These are phyloP conservation scores for Drosophila paramelanica DNA, from an alignment of 2,888 invertebrate species.

Conservation along the genomic window DNA sequence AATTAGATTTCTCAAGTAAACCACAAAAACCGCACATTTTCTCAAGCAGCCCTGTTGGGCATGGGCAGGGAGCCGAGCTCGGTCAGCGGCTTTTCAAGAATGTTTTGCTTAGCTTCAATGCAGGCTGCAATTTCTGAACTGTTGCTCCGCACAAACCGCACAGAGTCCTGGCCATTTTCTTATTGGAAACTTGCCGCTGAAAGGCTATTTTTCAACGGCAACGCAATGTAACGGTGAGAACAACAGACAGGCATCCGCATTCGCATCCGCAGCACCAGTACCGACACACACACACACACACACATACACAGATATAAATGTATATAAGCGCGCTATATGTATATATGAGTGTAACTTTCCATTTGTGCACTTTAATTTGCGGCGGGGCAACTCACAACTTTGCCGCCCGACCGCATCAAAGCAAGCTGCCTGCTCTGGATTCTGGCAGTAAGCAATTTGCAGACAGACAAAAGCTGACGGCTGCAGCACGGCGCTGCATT, in stretches of 20 bases:
- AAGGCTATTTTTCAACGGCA: conserved; percentile 66
- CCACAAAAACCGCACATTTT: conserved; percentile 81
- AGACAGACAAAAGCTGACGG: conserved; percentile 59
- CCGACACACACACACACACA: conserved; percentile 33
- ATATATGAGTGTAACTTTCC: conserved; percentile 59
- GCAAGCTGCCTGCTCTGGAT: conserved; percentile 14
- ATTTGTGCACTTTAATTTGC: conserved; percentile 78
- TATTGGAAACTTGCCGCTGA: conserved; percentile 62
- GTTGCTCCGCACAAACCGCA: conserved; percentile 47
- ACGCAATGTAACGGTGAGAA: conserved; percentile 21
- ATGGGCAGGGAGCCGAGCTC: conserved; percentile 21
- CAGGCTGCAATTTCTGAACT: conserved; percentile 61
- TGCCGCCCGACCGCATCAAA: conserved; percentile 59
- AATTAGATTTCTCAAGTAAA: conserved; percentile 80
- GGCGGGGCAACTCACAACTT: conserved; percentile 56
- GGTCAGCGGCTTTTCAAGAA: conserved; percentile 44
- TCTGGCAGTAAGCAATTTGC: conserved; percentile 38
- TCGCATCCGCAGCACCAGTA: conserved; percentile 1
- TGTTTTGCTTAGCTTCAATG: conserved; percentile 53
- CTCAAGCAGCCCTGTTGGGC: conserved; percentile 49
- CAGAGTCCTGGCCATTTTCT: conserved; percentile 51
- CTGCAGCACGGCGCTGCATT: conserved; percentile 37
- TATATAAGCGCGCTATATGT: conserved; percentile 33
- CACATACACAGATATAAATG: not conserved
- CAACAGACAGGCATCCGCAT: conserved; percentile 12